Evolutionary conservation across 2,888 invertebrate species (phyloP).

Genomic region (Agrotis segetum): DNA sequence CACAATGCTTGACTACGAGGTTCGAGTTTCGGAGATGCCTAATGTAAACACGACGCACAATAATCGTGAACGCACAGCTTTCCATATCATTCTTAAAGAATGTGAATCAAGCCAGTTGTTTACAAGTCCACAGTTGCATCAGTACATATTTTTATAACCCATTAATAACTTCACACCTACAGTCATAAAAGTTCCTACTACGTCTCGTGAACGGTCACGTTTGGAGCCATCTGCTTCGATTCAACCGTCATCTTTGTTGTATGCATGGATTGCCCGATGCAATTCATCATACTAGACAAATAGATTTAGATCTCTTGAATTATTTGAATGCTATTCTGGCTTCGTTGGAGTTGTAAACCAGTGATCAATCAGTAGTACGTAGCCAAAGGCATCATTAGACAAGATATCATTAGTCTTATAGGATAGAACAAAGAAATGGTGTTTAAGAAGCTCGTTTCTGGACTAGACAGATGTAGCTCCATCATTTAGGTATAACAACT

Average conservation of each 20-base stretch:
- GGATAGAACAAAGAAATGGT: too few relatives aligned
- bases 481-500: too few relatives aligned
- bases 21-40: background rate
- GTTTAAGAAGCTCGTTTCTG: too few relatives aligned
- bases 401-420: too few relatives aligned
- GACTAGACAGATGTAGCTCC: too few relatives aligned
- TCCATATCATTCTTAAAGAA: background rate
- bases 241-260: slow-evolving; percentile 18
- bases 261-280: background rate
- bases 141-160: slow-evolving; percentile 27
- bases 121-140: slow-evolving; percentile 11
- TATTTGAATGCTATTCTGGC: too few relatives aligned
- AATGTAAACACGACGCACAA: background rate
- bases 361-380: too few relatives aligned
- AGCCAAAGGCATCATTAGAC: too few relatives aligned
- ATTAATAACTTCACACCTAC: slow-evolving; percentile 46
- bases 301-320: background rate
- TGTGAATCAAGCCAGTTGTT: slow-evolving; percentile 8
- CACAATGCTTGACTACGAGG: background rate
- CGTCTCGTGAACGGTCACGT: slow-evolving; percentile 44
- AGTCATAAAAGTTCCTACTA: slow-evolving; percentile 44
- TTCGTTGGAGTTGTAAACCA: background rate
- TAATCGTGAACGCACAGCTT: background rate
- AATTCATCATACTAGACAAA: too few relatives aligned
- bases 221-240: slow-evolving; percentile 22